Percentiles rank a stretch among this genome's conserved stretches.
Conservation (phyloP, 2,888 invertebrate genomes). For the Apotomis turbidana region DNA sequence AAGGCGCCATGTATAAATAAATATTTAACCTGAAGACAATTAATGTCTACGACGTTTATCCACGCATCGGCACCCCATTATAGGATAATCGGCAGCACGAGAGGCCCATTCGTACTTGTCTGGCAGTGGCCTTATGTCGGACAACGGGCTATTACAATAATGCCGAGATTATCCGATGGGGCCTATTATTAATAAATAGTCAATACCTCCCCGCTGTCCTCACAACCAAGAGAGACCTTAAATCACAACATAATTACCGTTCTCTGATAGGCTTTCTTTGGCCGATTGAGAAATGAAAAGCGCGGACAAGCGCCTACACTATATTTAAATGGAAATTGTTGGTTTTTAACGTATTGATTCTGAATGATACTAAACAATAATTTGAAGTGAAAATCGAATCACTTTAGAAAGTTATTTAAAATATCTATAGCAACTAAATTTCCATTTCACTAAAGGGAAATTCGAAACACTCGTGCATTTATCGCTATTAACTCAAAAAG, state of each 20-base stretch:
- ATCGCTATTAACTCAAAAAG: neutral
- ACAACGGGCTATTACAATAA: conserved; percentile 73
- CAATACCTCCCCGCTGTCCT: conserved; percentile 68
- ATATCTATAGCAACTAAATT: conserved; percentile 17
- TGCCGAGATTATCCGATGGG: conserved; percentile 66
- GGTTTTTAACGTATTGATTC: conserved; percentile 28
- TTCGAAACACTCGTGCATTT: conserved; percentile 11
- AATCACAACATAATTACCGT: conserved; percentile 74
- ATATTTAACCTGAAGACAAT: conserved; percentile 44
- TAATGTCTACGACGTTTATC: conserved; percentile 50
- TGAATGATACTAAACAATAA: conserved; percentile 34
- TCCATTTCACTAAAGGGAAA: conserved; percentile 23
- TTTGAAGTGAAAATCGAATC: conserved; percentile 36
- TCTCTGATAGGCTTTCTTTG: conserved; percentile 66
- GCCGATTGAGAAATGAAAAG: conserved; percentile 70
- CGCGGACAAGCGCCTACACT: conserved; percentile 49
- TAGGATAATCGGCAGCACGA: conserved; percentile 52
- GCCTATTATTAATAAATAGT: conserved; percentile 74
- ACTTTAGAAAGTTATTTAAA: conserved; percentile 32
- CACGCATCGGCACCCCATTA: conserved; percentile 52
- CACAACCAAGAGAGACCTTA: conserved; percentile 64
- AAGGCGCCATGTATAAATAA: conserved; percentile 38
- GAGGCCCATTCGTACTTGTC: conserved; percentile 59
- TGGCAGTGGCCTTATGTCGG: conserved; percentile 54
- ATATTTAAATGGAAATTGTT: conserved; percentile 35